A percentile compares a stretch with the other conserved stretches of the same genome.
These are phyloP conservation scores for Margaritifera margaritifera DNA, from an alignment of 2,888 invertebrate genomes.

Conservation along the genomic window DNA sequence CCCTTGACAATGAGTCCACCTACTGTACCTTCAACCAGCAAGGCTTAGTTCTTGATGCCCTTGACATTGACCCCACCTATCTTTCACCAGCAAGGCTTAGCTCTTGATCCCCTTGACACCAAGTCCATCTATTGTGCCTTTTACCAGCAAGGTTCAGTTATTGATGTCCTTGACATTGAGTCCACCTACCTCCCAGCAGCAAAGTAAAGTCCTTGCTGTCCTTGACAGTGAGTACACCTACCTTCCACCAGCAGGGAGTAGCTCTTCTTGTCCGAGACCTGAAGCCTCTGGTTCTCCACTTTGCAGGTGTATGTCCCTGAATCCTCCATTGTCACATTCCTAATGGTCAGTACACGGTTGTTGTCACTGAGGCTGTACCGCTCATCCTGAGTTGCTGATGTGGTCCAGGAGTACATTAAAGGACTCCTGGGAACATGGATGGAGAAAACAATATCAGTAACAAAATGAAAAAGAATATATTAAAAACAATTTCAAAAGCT, in stretches of 20 bases:
- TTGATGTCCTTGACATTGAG: too few species aligned
- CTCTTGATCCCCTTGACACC: too few species aligned
- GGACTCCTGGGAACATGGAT: constrained; percentile 36
- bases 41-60: too few species aligned
- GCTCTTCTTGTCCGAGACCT: constrained; percentile 25
- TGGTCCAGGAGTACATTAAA: constrained; percentile 55
- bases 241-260: constrained; percentile 44
- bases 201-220: too few species aligned
- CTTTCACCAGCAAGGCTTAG: too few species aligned
- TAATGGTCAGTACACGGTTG: constrained; percentile 89
- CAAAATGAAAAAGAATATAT: neutral
- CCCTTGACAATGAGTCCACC: neutral
- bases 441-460: neutral
- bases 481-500: neutral
- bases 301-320: constrained; percentile 93
- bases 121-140: too few species aligned
- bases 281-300: constrained; percentile 73
- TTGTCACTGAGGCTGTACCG: constrained; percentile 85
- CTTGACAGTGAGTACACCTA: constrained; percentile 14
- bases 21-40: neutral
- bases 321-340: constrained; percentile 90
- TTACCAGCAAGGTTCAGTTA: too few species aligned
- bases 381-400: constrained; percentile 70
- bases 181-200: too few species aligned
- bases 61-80: too few species aligned